phyloP scores from a whole-genome alignment of 2,113 vertebrate species.

The Odontesthes bonariensis region DNA sequence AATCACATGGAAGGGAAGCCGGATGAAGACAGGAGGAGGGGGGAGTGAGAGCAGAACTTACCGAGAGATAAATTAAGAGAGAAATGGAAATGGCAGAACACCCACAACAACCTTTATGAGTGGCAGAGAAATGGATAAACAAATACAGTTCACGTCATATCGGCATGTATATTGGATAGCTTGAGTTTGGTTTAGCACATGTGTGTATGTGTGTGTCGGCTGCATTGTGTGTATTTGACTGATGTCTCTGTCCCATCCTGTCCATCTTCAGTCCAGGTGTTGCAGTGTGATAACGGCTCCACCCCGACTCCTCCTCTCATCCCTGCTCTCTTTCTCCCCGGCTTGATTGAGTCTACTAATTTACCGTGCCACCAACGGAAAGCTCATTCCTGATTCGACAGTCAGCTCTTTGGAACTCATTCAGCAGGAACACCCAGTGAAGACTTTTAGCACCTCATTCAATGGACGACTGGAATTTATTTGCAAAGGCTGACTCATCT shows the following conservation, averaged over 20 bases:
- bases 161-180: conserved; percentile 7
- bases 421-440: conserved; percentile 66
- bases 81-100: conserved; percentile 53
- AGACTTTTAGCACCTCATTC: conserved; percentile 59
- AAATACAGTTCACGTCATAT: conserved; percentile 54
- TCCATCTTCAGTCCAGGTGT: conserved; percentile 73
- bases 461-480: conserved; percentile 54
- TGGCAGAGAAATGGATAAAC: conserved; percentile 64
- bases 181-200: background rate
- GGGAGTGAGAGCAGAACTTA: conserved; percentile 19
- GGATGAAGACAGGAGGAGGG: conserved; percentile 17
- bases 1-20: conserved; percentile 19
- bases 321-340: conserved; percentile 37
- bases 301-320: conserved; percentile 38
- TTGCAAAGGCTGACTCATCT: conserved; percentile 64
- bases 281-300: conserved; percentile 70
- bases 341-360: conserved; percentile 60
- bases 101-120: conserved; percentile 73
- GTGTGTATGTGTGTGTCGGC: conserved; percentile 11
- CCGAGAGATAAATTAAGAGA: conserved; percentile 58
- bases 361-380: conserved; percentile 46
- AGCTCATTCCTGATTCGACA: conserved; percentile 58
- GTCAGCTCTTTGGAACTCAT: conserved; percentile 69
- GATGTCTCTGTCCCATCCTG: conserved; percentile 63
- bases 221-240: conserved; percentile 50